Conservation (phyloP, 2,888 invertebrate species). For the Caenorhabditis sp. region DNA sequence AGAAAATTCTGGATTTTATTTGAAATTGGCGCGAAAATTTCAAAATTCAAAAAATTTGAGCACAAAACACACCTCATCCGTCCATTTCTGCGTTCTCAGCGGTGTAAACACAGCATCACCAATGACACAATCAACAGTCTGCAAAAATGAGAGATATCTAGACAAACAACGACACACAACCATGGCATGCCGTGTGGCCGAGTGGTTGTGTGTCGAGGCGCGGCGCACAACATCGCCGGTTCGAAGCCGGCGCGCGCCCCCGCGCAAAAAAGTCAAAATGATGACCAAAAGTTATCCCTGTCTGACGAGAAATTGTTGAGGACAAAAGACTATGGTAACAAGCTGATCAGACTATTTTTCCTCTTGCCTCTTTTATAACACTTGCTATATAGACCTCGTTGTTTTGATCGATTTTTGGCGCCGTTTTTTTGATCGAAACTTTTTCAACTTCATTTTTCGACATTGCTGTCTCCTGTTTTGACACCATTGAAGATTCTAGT, state of each 20-base stretch:
- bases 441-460: too few relatives aligned
- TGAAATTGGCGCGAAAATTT: too few relatives aligned
- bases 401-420: neutral
- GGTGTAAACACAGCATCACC: slow-evolving; percentile 14
- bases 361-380: neutral
- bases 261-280: too few relatives aligned
- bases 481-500: too few relatives aligned
- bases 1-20: too few relatives aligned
- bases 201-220: slow-evolving; percentile 17
- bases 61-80: slow-evolving; percentile 2
- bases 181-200: neutral
- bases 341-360: slow-evolving; percentile 15
- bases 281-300: slow-evolving; percentile 46
- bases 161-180: neutral
- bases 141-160: neutral
- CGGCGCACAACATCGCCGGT: slow-evolving; percentile 11
- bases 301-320: slow-evolving; percentile 38
- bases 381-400: neutral
- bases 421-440: too few relatives aligned
- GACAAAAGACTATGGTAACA: slow-evolving; percentile 46
- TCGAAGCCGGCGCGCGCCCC: too few relatives aligned
- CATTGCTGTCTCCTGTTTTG: too few relatives aligned
- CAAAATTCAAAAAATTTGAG: too few relatives aligned
- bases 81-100: slow-evolving; percentile 21
- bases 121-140: slow-evolving; percentile 8